phyloP scores from a whole-genome alignment of 2,797 vertebrate genomes.

The Cuniculus paca region DNA sequence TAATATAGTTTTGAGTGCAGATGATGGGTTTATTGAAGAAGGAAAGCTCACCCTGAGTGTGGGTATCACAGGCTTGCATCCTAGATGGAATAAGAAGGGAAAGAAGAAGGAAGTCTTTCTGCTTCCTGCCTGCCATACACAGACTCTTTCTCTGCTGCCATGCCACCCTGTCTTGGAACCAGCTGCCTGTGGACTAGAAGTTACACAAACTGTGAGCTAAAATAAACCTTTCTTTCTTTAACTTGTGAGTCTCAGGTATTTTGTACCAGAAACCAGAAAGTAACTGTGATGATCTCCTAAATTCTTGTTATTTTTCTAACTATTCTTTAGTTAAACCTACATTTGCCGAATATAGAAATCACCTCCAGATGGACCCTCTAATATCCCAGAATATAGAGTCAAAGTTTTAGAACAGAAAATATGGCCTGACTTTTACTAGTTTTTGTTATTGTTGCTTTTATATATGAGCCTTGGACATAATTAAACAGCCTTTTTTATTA shows the following conservation, averaged over 20 bases:
- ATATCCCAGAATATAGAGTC: neutral
- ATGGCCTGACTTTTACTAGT: neutral
- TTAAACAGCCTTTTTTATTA: neutral
- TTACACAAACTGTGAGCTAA: neutral
- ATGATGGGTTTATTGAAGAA: neutral
- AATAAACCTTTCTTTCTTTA: neutral
- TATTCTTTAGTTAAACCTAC: neutral
- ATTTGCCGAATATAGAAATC: slow-evolving; percentile 25
- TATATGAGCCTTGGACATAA: neutral
- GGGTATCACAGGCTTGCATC: neutral
- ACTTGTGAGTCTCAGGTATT: neutral
- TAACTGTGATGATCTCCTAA: neutral
- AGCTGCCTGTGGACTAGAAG: neutral
- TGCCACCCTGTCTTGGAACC: neutral
- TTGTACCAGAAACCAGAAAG: neutral
- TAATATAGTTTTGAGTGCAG: neutral
- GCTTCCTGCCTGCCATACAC: neutral
- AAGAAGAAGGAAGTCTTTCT: neutral
- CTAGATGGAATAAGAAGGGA: neutral
- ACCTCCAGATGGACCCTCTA: neutral
- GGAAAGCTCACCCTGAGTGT: neutral
- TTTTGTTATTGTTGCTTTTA: neutral
- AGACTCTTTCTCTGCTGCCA: neutral
- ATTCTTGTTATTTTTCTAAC: neutral
- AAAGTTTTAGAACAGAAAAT: slow-evolving; percentile 34